Percentiles rank a stretch among this genome's conserved stretches.
Evolutionary conservation across 2,113 vertebrate species (phyloP).

Genomic region (Tretioscincus oriximinensis): DNA sequence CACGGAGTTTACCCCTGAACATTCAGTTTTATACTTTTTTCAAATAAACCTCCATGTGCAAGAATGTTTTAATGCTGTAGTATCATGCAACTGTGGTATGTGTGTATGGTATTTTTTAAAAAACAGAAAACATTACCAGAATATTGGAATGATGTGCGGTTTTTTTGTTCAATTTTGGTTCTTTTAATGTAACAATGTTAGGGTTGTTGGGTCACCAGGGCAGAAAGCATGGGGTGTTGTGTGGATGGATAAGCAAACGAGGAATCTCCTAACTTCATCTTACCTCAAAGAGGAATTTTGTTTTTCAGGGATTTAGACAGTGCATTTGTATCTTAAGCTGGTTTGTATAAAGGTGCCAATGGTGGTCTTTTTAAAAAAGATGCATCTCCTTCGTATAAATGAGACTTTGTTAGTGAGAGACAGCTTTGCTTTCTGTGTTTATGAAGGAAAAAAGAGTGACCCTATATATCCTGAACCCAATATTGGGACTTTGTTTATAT

Average conservation of each 20-base stretch:
- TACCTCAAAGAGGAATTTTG: slow-evolving; percentile 91
- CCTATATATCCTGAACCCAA: slow-evolving; percentile 82
- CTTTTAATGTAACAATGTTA: slow-evolving; percentile 60
- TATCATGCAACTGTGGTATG: slow-evolving; percentile 54
- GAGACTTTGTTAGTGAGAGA: slow-evolving; percentile 83
- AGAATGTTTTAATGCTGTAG: slow-evolving; percentile 66
- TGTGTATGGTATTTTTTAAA: background rate
- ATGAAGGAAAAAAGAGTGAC: slow-evolving; percentile 91
- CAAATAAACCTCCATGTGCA: slow-evolving; percentile 50
- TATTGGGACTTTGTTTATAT: slow-evolving; percentile 97
- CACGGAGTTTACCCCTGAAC: slow-evolving; percentile 64
- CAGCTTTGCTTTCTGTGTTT: slow-evolving; percentile 86
- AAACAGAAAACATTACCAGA: slow-evolving; percentile 55
- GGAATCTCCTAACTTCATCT: slow-evolving; percentile 72
- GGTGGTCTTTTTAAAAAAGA: slow-evolving; percentile 75
- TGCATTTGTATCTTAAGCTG: slow-evolving; percentile 85
- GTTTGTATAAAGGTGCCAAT: slow-evolving; percentile 84
- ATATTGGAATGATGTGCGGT: slow-evolving; percentile 66
- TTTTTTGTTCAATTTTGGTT: slow-evolving; percentile 54
- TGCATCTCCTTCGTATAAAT: slow-evolving; percentile 83
- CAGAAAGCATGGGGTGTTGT: slow-evolving; percentile 44
- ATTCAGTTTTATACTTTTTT: slow-evolving; percentile 62
- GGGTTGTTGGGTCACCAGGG: slow-evolving; percentile 59
- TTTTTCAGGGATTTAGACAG: slow-evolving; percentile 96
- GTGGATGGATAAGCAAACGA: slow-evolving; percentile 56